phyloP scores from a whole-genome alignment of 2,113 vertebrate genomes.

The Microcebus tavaratra region DNA sequence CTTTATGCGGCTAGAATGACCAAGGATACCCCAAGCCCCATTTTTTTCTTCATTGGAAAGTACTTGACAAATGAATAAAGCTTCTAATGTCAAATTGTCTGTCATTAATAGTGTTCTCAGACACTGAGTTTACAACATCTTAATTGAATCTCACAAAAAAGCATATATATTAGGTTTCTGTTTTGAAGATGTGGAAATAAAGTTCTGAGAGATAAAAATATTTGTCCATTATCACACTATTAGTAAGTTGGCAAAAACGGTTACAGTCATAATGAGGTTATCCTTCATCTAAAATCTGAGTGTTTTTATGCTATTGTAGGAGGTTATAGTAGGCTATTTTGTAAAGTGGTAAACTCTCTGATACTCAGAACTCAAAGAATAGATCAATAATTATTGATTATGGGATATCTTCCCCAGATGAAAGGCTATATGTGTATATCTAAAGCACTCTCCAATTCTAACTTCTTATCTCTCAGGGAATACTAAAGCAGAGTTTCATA shows the following conservation, averaged over 20 bases:
- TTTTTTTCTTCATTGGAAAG: not conserved
- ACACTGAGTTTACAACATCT: not conserved
- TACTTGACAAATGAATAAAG: not conserved
- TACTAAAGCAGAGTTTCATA: not conserved
- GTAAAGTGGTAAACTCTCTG: not conserved
- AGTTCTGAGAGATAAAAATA: not conserved
- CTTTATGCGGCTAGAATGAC: not conserved
- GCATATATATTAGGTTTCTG: not conserved
- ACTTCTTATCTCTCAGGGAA: not conserved
- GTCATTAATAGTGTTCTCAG: not conserved
- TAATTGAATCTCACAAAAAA: not conserved
- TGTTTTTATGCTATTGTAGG: not conserved
- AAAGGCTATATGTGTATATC: not conserved
- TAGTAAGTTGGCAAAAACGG: not conserved
- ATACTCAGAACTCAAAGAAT: not conserved
- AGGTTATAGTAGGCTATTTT: not conserved
- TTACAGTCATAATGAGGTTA: not conserved
- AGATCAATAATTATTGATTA: not conserved
- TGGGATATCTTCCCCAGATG: not conserved
- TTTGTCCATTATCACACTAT: not conserved
- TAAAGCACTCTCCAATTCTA: not conserved
- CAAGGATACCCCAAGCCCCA: not conserved
- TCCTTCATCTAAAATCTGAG: not conserved
- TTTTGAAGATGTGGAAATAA: not conserved
- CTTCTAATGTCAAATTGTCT: not conserved